A percentile compares a stretch with the other conserved stretches of the same genome.
These are phyloP conservation scores for Cyrtodaria siliqua DNA, from an alignment of 2,888 invertebrate genomes.

Conservation along the genomic window DNA sequence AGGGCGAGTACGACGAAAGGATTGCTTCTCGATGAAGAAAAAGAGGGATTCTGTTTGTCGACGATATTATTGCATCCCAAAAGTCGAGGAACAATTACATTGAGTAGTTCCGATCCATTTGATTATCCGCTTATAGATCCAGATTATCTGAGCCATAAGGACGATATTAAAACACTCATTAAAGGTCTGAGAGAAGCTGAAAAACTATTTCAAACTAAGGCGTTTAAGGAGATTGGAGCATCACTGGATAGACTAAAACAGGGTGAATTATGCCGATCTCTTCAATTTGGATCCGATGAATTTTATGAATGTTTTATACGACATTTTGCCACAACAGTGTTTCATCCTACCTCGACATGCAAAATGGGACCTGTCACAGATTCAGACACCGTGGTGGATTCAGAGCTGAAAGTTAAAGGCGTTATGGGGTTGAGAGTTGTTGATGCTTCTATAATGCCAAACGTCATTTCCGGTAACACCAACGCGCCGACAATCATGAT, in stretches of 20 bases:
- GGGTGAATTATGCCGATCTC: neutral
- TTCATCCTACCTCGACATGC: constrained; percentile 20
- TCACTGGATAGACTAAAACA: neutral
- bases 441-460: constrained; percentile 12
- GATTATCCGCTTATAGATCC: constrained; percentile 95
- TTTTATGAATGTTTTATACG: constrained; percentile 18
- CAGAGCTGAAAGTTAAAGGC: constrained; percentile 15
- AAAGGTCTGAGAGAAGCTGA: constrained; percentile 11
- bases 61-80: constrained; percentile 87
- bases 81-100: constrained; percentile 92
- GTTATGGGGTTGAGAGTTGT: constrained; percentile 8
- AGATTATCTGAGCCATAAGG: constrained; percentile 91
- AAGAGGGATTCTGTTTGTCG: constrained; percentile 8
- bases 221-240: constrained; percentile 23
- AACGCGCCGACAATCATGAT: constrained; percentile 31
- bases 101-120: constrained; percentile 91
- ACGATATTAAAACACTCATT: constrained; percentile 34
- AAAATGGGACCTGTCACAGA: constrained; percentile 13
- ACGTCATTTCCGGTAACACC: constrained; percentile 9
- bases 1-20: neutral
- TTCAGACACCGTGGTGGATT: constrained; percentile 8
- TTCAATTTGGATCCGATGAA: constrained; percentile 4
- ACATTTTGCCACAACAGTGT: constrained; percentile 9
- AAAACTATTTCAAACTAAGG: constrained; percentile 10
- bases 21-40: neutral